A percentile compares a stretch with the other conserved stretches of the same genome.
Conservation (phyloP, 2,113 vertebrate species). For the Nematolebias whitei region DNA sequence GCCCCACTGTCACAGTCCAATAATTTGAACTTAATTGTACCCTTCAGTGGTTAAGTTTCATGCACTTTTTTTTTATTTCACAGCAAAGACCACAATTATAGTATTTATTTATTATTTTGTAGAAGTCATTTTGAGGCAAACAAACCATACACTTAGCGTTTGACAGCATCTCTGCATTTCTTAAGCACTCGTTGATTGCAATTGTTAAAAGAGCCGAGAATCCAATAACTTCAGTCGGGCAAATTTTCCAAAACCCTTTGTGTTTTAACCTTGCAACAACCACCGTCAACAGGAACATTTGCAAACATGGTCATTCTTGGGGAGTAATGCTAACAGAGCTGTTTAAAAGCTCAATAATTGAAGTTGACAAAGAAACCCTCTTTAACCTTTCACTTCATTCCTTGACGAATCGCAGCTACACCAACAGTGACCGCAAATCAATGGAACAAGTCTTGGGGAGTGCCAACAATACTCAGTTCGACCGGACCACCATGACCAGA, state of each 20-base stretch:
- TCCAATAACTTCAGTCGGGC: neutral
- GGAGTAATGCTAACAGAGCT: neutral
- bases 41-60: neutral
- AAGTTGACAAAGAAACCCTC: neutral
- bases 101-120: no score
- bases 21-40: neutral
- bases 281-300: neutral
- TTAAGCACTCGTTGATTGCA: neutral
- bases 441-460: slow-evolving; percentile 1
- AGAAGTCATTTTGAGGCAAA: neutral
- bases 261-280: neutral
- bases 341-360: neutral
- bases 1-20: neutral
- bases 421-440: slow-evolving; percentile 15
- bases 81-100: no score
- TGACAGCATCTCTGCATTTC: neutral
- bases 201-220: neutral
- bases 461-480: slow-evolving; percentile 2
- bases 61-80: neutral
- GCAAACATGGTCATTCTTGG: neutral
- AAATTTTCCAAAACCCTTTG: neutral
- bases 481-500: neutral
- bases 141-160: neutral
- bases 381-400: neutral
- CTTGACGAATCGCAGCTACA: slow-evolving; percentile 8